A percentile compares a stretch with the other conserved stretches of the same genome.
Evolutionary conservation across 2,888 invertebrate species (phyloP).

Genomic region (Brenthis daphne): DNA sequence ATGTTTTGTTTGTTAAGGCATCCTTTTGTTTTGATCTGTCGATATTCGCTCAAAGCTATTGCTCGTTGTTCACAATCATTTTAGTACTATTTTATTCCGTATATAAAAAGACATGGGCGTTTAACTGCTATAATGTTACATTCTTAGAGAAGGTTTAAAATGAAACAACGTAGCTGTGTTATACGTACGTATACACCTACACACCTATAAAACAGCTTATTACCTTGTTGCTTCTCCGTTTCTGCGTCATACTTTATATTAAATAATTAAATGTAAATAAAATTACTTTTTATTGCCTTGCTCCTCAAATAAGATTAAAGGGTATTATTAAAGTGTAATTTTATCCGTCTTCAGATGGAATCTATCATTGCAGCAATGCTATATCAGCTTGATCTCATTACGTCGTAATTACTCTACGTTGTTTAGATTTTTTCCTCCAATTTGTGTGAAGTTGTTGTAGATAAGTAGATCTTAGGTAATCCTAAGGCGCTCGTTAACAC

Average conservation of each 20-base stretch:
- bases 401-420: conserved; percentile 31
- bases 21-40: conserved; percentile 3
- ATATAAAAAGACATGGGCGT: conserved; percentile 9
- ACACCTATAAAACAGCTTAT: conserved; percentile 29
- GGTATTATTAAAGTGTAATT: conserved; percentile 29
- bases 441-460: conserved; percentile 27
- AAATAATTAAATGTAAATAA: conserved; percentile 30
- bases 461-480: conserved; percentile 30
- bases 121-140: conserved; percentile 13
- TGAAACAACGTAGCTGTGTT: conserved; percentile 25
- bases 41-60: conserved; percentile 11
- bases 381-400: conserved; percentile 26
- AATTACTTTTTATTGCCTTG: conserved; percentile 28
- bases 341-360: conserved; percentile 25
- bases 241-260: conserved; percentile 27
- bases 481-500: conserved; percentile 29
- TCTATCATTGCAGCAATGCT: conserved; percentile 27
- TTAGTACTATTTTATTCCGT: conserved; percentile 3
- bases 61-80: not conserved
- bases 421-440: conserved; percentile 23
- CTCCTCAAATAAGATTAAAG: conserved; percentile 32
- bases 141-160: conserved; percentile 19
- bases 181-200: conserved; percentile 24
- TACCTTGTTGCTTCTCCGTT: conserved; percentile 18
- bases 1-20: conserved; percentile 3